Percentiles rank a stretch among this genome's conserved stretches.
Conservation (phyloP, 1,140 invertebrate genomes). For the Cydia amplana region DNA sequence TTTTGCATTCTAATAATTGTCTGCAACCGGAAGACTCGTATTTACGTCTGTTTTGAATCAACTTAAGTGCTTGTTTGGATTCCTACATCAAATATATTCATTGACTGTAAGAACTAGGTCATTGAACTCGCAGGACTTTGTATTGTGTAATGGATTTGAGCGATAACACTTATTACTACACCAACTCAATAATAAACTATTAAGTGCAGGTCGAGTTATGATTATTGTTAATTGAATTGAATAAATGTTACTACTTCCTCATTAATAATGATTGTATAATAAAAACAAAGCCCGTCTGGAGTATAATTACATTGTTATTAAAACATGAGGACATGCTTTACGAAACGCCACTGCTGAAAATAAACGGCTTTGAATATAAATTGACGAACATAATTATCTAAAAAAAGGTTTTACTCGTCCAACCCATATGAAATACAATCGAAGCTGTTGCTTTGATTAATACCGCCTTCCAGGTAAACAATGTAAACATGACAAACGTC, state of each 20-base stretch:
- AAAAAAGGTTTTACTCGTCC: no score
- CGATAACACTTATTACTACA: conserved; percentile 20
- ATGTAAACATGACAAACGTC: conserved; percentile 18
- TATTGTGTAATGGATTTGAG: conserved; percentile 27
- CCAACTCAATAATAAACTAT: conserved; percentile 25
- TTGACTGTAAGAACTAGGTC: conserved; percentile 18
- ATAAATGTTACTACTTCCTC: not conserved
- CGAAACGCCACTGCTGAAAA: not conserved
- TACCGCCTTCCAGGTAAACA: not conserved
- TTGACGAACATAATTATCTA: not conserved
- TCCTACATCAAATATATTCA: conserved; percentile 23
- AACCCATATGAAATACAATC: not conserved
- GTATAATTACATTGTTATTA: not conserved
- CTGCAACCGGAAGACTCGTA: conserved; percentile 2
- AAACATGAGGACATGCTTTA: not conserved
- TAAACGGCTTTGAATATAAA: not conserved
- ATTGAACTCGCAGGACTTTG: conserved; percentile 16
- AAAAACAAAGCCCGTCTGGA: not conserved
- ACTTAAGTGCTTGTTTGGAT: conserved; percentile 23
- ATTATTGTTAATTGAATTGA: not conserved
- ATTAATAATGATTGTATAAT: not conserved
- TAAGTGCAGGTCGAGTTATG: not conserved
- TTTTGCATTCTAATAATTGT: conserved; percentile 20
- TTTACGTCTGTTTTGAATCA: conserved; percentile 29
- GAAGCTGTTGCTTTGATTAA: not conserved